Percentiles rank a stretch among this genome's conserved stretches.
Conservation (phyloP, 2,888 invertebrate species). For the Erebia aethiops region DNA sequence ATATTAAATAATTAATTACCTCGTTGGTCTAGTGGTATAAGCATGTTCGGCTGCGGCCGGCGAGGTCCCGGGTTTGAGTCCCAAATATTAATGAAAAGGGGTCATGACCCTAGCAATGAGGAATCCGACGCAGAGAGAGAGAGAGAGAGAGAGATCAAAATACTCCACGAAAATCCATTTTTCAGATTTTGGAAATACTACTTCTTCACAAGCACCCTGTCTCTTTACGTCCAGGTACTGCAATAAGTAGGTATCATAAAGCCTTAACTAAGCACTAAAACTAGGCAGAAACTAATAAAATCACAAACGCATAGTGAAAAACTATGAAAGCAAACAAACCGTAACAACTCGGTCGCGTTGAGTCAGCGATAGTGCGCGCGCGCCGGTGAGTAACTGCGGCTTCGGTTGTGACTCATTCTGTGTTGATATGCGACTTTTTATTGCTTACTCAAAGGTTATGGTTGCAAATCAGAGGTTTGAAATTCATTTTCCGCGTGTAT, state of each 20-base stretch:
- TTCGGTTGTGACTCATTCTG: constrained; percentile 41
- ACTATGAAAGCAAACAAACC: constrained; percentile 40
- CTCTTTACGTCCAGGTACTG: neutral
- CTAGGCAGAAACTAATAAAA: constrained; percentile 9
- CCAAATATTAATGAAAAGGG: no score
- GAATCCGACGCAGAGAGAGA: no score
- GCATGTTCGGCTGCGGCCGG: no score
- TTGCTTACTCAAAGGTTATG: constrained; percentile 33
- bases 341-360: constrained; percentile 37
- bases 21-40: no score
- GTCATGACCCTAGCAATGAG: no score
- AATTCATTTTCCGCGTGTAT: no score
- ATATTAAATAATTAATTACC: no score
- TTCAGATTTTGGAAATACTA: no score
- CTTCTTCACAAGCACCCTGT: neutral
- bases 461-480: neutral
- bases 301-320: constrained; percentile 32
- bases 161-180: no score
- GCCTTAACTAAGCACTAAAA: constrained; percentile 8
- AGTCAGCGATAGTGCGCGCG: constrained; percentile 49
- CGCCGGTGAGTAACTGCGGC: constrained; percentile 47
- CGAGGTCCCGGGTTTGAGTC: no score
- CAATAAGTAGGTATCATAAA: neutral
- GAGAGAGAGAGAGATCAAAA: no score
- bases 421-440: constrained; percentile 47